Percentiles rank a stretch among this genome's conserved stretches.
These are phyloP conservation scores for Rhinolophus ferrumequinum DNA, from an alignment of 2,113 vertebrate genomes.

Conservation along the genomic window DNA sequence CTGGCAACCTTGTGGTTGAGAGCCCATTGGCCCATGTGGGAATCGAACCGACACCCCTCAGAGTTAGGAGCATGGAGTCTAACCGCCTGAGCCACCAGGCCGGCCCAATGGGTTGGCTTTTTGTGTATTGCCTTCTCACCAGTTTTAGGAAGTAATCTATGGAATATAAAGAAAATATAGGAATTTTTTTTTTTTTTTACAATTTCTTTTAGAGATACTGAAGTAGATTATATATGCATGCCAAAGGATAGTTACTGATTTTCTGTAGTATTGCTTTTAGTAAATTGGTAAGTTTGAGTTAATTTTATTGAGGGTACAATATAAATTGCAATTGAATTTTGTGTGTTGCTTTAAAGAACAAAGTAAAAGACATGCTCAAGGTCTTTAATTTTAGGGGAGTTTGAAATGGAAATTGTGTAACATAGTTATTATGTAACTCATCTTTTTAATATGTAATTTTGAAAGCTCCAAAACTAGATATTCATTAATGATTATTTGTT, in stretches of 20 bases:
- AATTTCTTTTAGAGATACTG: background rate
- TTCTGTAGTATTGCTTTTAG: constrained; percentile 33
- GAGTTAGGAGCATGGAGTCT: too few species aligned
- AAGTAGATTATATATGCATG: background rate
- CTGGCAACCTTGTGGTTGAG: too few species aligned
- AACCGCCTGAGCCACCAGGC: too few species aligned
- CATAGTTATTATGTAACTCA: background rate
- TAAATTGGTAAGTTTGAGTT: constrained; percentile 49
- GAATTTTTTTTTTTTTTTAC: background rate
- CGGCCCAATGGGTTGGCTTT: background rate
- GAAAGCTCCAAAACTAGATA: background rate
- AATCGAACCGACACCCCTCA: too few species aligned
- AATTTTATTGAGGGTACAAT: background rate
- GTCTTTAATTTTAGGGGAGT: constrained; percentile 32
- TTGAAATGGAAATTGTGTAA: constrained; percentile 35
- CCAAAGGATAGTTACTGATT: constrained; percentile 6
- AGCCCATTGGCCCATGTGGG: too few species aligned
- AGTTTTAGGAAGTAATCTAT: constrained; percentile 29
- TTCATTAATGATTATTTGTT: background rate
- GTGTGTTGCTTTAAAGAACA: constrained; percentile 38
- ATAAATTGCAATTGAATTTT: constrained; percentile 32
- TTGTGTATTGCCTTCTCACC: background rate
- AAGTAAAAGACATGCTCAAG: background rate
- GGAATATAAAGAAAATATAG: background rate
- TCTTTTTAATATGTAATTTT: constrained; percentile 30